Evolutionary conservation across 92 coral and sea anemone genomes (phyloP), one percentile per base, ranked within the genome.

Genomic region (Actinostola sp.): DNA sequence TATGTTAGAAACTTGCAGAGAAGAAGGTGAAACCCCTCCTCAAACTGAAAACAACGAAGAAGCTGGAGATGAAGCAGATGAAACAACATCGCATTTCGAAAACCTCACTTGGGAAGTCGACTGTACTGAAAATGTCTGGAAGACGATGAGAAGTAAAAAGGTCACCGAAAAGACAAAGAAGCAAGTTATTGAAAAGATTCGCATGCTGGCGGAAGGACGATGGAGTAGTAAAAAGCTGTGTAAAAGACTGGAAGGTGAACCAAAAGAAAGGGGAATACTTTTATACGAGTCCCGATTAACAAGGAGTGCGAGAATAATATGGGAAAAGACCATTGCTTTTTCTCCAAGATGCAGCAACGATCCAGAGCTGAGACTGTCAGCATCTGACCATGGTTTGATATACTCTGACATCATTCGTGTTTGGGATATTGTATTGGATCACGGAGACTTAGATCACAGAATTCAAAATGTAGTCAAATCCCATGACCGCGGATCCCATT

Each of bases 61-160:
- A 36, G 17, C 24, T 39, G 61, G 17, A 38, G 68, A 44, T 10
- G 67, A 2, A 1, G 86, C 62, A 8, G 30, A 56, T n/a, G 76
- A 69, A 67, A 65, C n/a, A 11, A 77, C 69, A 24, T 84, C 92
- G 12, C 80, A 82, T 3, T 89, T 92, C 80, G 96, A 92, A 26
- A 84, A 90, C 29, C 91, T 92, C 29, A 80, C 96, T 1, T 92
- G 97, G 97, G 97, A 92, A 63, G 97, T 92, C 1, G 97, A 92
- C 75, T 89, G 97, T 49, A 92, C 97, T 19, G 92, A 90, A 63
- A 82, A 73, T 24, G 92, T 93, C 30, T 93, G 98, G 98, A 90
- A 87, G 48, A 55, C 73, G 2, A 73, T 93, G 70, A 75, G 74
- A 25, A 87, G 93, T 73, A 81, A 54, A 48, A 85, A 73, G 14